A percentile compares a stretch with the other conserved stretches of the same genome.
Conservation (phyloP, 2,113 vertebrate genomes). For the Cyprinodon tularosa region DNA sequence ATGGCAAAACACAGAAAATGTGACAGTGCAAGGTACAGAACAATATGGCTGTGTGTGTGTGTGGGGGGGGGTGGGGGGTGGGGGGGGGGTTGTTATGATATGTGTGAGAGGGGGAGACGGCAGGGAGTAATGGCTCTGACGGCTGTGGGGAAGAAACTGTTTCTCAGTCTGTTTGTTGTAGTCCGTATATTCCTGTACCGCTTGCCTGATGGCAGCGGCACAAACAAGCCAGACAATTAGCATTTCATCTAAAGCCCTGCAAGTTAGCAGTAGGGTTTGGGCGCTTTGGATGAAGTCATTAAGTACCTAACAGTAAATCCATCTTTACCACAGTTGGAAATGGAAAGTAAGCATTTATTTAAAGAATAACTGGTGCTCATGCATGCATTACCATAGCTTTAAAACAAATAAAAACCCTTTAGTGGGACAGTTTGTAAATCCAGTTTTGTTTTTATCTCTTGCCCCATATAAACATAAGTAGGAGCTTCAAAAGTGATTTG, state of each 20-base stretch:
- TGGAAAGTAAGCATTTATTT: slow-evolving; percentile 6
- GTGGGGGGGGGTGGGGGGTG: too few species aligned
- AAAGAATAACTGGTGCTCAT: background rate
- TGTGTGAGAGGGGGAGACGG: too few species aligned
- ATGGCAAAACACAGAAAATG: too few species aligned
- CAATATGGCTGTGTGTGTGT: too few species aligned
- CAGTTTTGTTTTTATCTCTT: background rate
- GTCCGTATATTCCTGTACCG: too few species aligned
- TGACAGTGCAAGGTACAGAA: too few species aligned
- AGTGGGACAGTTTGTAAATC: background rate
- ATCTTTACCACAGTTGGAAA: slow-evolving; percentile 1
- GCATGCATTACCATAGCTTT: background rate
- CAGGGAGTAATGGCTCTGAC: too few species aligned
- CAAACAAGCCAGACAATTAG: background rate
- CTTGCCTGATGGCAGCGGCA: too few species aligned
- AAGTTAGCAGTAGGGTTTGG: background rate
- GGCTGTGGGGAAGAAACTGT: too few species aligned
- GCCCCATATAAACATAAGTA: background rate
- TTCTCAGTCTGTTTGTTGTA: too few species aligned
- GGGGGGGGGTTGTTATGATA: too few species aligned
- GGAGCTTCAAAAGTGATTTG: too few species aligned
- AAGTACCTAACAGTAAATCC: background rate
- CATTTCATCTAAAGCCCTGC: background rate
- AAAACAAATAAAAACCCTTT: background rate
- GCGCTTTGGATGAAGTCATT: background rate